These are phyloP conservation scores for Cremastobaeus sp. DNA, from an alignment of 2,888 invertebrate genomes.

Conservation along the genomic window DNA sequence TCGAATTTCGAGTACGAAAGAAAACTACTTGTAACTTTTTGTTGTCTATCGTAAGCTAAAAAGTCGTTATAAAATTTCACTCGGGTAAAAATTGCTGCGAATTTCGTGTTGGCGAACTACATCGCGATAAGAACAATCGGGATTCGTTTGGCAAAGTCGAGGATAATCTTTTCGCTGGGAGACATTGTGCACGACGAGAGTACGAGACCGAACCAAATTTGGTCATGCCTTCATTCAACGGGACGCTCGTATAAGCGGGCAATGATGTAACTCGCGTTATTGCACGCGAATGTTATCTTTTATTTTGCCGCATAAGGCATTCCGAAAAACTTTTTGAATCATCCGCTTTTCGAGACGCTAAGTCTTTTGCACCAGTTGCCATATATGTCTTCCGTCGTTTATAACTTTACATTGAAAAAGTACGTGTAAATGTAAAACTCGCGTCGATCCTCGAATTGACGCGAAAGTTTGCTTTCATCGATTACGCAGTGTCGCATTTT, in stretches of 20 bases:
- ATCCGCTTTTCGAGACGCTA: conserved; percentile 29
- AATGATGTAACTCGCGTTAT: conserved; percentile 60
- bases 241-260: conserved; percentile 64
- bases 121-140: conserved; percentile 4
- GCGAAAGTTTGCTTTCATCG: not conserved
- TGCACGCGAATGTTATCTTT: conserved; percentile 49
- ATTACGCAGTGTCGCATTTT: no score
- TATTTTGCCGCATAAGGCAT: conserved; percentile 48
- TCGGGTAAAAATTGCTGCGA: not conserved
- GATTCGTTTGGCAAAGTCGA: not conserved
- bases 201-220: conserved; percentile 70
- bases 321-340: conserved; percentile 35
- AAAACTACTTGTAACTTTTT: no score
- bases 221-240: conserved; percentile 72
- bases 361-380: conserved; percentile 17
- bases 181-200: conserved; percentile 51
- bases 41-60: no score
- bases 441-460: no score
- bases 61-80: no score
- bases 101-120: not conserved
- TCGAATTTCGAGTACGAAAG: no score
- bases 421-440: conserved; percentile 5
- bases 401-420: not conserved
- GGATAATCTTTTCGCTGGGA: conserved; percentile 34
- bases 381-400: conserved; percentile 12